Conservation (phyloP, 2,888 invertebrate genomes). For the Parnassius apollo region DNA sequence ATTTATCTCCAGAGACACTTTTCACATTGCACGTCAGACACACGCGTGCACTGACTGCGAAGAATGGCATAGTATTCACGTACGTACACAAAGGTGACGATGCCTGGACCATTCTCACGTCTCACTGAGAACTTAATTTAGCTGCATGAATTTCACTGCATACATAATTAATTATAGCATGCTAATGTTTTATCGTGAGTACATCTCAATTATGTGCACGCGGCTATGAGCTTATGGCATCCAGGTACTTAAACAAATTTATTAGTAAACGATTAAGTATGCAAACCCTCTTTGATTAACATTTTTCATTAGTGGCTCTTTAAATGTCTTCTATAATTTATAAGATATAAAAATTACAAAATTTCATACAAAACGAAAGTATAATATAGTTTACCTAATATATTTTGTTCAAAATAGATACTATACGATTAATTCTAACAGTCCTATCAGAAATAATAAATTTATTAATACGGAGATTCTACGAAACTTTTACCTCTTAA, state of each 20-base stretch:
- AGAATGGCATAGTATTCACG: constrained; percentile 28
- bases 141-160: constrained; percentile 16
- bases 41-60: constrained; percentile 22
- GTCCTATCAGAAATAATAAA: too few relatives aligned
- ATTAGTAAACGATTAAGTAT: not conserved
- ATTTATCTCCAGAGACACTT: constrained; percentile 41
- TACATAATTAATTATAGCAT: constrained; percentile 20
- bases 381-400: too few relatives aligned
- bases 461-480: constrained; percentile 12
- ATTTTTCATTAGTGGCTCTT: not conserved
- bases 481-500: constrained; percentile 19
- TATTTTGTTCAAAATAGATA: too few relatives aligned
- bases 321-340: too few relatives aligned
- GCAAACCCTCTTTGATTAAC: not conserved
- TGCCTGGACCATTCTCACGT: constrained; percentile 9
- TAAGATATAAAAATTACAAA: too few relatives aligned
- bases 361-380: too few relatives aligned
- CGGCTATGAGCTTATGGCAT: constrained; percentile 4
- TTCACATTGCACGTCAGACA: constrained; percentile 49
- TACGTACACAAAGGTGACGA: constrained; percentile 24
- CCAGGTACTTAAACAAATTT: not conserved
- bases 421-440: too few relatives aligned
- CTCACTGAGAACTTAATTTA: constrained; percentile 16
- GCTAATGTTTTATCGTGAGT: constrained; percentile 15
- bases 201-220: constrained; percentile 4